phyloP scores from a whole-genome alignment of 1,140 invertebrate genomes.

The Colletes gigas region DNA sequence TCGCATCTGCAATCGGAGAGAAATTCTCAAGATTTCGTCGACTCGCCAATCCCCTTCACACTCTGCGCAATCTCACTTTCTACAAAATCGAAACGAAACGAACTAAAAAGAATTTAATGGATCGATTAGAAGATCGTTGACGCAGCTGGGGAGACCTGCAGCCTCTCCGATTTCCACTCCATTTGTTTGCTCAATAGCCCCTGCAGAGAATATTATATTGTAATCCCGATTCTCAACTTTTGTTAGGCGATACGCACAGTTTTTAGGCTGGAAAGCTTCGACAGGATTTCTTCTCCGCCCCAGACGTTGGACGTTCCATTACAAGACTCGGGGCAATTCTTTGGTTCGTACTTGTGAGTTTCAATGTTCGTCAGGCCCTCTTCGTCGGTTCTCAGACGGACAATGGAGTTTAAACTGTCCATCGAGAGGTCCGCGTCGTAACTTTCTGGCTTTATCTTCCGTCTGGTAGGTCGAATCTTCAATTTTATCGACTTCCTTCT shows the following conservation, averaged over 20 bases:
- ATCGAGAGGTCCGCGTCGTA: conserved; percentile 76
- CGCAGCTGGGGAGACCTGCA: conserved; percentile 70
- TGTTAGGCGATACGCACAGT: conserved; percentile 65
- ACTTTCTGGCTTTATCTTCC: conserved; percentile 66
- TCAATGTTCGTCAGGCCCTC: conserved; percentile 70
- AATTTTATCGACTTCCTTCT: conserved; percentile 69
- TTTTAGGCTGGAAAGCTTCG: conserved; percentile 74
- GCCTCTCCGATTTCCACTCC: conserved; percentile 77
- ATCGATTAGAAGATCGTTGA: conserved; percentile 68
- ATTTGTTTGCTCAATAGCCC: conserved; percentile 77
- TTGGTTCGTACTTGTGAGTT: conserved; percentile 1
- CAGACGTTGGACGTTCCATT: conserved; percentile 61
- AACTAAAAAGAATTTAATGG: conserved; percentile 39
- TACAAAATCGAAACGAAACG: conserved; percentile 56
- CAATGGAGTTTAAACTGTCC: conserved; percentile 74
- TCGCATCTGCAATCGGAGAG: conserved; percentile 70
- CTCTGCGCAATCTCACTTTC: conserved; percentile 43
- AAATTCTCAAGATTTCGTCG: conserved; percentile 12
- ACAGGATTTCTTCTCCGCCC: conserved; percentile 75
- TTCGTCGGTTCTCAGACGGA: conserved; percentile 71
- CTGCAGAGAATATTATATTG: conserved; percentile 64
- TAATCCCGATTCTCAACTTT: not conserved
- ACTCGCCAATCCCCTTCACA: not conserved
- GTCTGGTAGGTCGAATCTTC: conserved; percentile 63
- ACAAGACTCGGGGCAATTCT: conserved; percentile 5